phyloP scores from a whole-genome alignment of 2,113 vertebrate genomes.

The Rhea americana region DNA sequence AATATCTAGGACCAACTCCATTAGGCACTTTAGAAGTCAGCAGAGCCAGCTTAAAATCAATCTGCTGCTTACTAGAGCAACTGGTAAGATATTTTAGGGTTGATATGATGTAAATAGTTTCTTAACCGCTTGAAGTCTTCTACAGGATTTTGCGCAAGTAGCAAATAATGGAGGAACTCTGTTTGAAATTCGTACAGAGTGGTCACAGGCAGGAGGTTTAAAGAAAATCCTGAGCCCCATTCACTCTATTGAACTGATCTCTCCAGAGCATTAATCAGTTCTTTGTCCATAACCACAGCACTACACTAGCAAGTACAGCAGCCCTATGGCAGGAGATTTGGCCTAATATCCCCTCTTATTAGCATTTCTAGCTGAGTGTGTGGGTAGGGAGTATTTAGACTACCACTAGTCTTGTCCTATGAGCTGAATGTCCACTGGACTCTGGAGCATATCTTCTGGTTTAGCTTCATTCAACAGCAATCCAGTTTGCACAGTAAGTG shows the following conservation, averaged over 20 bases:
- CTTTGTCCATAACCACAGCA: background rate
- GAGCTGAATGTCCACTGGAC: background rate
- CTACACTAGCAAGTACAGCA: background rate
- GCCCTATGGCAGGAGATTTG: background rate
- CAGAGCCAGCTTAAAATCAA: background rate
- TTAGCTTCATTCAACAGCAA: background rate
- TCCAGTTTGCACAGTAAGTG: background rate
- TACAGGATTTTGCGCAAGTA: background rate
- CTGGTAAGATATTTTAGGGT: background rate
- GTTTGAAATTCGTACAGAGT: background rate
- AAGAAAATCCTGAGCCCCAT: background rate
- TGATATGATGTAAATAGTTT: rapidly evolving
- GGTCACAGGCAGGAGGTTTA: background rate
- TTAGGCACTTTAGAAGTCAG: background rate
- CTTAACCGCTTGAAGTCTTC: background rate
- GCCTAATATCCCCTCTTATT: background rate
- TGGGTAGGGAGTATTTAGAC: background rate
- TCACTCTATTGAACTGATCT: background rate
- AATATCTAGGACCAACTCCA: background rate
- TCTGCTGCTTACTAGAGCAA: background rate
- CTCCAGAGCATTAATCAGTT: background rate
- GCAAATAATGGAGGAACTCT: background rate
- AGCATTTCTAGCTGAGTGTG: background rate
- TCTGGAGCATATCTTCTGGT: background rate
- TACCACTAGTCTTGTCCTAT: background rate